Percentiles rank a stretch among this genome's conserved stretches.
Conservation (phyloP, 2,113 vertebrate species). For the Syrrhaptes paradoxus region DNA sequence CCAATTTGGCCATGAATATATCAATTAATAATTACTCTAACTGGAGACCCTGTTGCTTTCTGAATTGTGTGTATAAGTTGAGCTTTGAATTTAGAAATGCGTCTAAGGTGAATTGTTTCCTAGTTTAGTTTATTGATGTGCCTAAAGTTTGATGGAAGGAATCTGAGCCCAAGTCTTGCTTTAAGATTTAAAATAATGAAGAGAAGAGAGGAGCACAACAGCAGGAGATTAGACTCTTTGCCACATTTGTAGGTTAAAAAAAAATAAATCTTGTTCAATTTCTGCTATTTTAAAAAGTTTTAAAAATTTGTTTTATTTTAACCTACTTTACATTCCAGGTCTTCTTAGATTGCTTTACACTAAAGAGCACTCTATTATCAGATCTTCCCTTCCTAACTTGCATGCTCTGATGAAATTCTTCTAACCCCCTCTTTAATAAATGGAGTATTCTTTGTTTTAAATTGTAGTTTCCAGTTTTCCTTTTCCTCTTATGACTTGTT, state of each 20-base stretch:
- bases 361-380: not conserved
- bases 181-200: not conserved
- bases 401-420: not conserved
- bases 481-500: not conserved
- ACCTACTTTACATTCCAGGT: not conserved
- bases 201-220: not conserved
- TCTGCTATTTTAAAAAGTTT: not conserved
- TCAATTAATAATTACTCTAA: not conserved
- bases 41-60: not conserved
- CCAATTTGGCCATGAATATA: not conserved
- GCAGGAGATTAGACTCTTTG: not conserved
- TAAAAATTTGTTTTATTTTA: not conserved
- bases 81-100: not conserved
- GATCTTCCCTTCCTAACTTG: not conserved
- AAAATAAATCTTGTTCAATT: not conserved
- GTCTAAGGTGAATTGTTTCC: not conserved
- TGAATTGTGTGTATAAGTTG: not conserved
- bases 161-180: not conserved
- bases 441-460: not conserved
- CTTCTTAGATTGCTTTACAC: not conserved
- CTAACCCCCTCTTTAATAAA: not conserved
- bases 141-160: not conserved
- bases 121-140: not conserved
- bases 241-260: not conserved
- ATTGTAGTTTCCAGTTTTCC: not conserved